These are phyloP conservation scores for Brachyopa scutellaris DNA, from an alignment of 2,888 invertebrate species.

Conservation along the genomic window DNA sequence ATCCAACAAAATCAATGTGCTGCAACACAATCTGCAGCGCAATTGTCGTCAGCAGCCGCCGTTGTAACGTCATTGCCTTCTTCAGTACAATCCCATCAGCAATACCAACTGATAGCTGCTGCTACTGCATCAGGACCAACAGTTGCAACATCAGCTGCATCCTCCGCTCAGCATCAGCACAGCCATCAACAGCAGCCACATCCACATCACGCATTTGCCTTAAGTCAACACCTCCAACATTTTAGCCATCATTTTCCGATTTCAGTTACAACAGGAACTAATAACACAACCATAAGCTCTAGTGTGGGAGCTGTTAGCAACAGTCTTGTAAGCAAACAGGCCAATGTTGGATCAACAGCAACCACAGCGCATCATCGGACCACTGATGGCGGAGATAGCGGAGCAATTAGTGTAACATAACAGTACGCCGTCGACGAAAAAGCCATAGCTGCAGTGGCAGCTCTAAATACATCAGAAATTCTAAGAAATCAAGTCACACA, in stretches of 20 bases:
- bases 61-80: constrained; percentile 11
- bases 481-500: constrained; percentile 69
- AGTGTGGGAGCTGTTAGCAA: constrained; percentile 32
- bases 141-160: constrained; percentile 72
- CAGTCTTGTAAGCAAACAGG: constrained; percentile 47
- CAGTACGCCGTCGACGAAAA: constrained; percentile 70
- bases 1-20: not conserved
- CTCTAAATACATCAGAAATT: constrained; percentile 23
- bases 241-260: constrained; percentile 77
- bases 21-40: constrained; percentile 6
- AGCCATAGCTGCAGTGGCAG: constrained; percentile 32
- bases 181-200: constrained; percentile 73
- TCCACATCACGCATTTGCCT: constrained; percentile 71
- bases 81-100: constrained; percentile 18
- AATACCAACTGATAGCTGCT: constrained; percentile 43
- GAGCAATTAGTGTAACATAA: constrained; percentile 81
- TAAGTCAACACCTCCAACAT: constrained; percentile 79
- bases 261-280: constrained; percentile 69
- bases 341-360: constrained; percentile 58
- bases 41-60: constrained; percentile 34
- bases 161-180: constrained; percentile 43
- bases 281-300: constrained; percentile 52
- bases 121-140: constrained; percentile 43
- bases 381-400: constrained; percentile 76
- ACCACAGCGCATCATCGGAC: constrained; percentile 62